These are phyloP conservation scores for Pammene aurita DNA, from an alignment of 2,888 invertebrate genomes.

Conservation along the genomic window DNA sequence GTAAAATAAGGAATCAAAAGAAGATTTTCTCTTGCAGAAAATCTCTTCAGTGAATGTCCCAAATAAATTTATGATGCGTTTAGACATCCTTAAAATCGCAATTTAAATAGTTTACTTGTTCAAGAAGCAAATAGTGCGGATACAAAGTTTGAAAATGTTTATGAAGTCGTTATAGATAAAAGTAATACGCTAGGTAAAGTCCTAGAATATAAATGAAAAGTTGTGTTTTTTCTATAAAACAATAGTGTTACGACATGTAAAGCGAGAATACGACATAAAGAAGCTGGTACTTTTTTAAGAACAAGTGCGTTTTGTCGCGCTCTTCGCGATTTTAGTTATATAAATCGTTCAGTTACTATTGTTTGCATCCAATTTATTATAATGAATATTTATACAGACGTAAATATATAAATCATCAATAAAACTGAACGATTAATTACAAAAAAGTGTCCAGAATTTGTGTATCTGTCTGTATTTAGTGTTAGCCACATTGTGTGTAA, in stretches of 20 bases:
- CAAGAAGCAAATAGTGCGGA: constrained; percentile 35
- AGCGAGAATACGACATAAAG: constrained; percentile 50
- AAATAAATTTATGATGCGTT: constrained; percentile 6
- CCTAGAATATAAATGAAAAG: constrained; percentile 27
- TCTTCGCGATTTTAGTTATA: constrained; percentile 46
- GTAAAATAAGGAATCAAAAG: too few species aligned
- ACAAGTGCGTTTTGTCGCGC: constrained; percentile 46
- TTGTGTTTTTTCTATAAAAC: constrained; percentile 39
- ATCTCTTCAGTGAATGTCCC: background rate
- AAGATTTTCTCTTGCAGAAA: background rate
- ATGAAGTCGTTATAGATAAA: constrained; percentile 20
- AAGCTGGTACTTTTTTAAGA: constrained; percentile 48
- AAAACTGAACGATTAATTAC: constrained; percentile 22
- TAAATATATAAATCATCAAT: background rate
- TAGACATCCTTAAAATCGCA: background rate
- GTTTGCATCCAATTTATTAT: background rate
- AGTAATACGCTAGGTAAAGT: constrained; percentile 26
- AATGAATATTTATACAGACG: background rate
- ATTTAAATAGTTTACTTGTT: constrained; percentile 23
- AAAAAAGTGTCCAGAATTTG: constrained; percentile 43
- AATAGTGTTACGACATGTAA: constrained; percentile 59
- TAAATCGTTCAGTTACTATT: constrained; percentile 32
- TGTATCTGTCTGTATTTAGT: constrained; percentile 51
- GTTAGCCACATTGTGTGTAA: constrained; percentile 72
- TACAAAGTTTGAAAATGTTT: constrained; percentile 15